phyloP scores from a whole-genome alignment of 2,113 vertebrate genomes.

The Scytalopus superciliaris region DNA sequence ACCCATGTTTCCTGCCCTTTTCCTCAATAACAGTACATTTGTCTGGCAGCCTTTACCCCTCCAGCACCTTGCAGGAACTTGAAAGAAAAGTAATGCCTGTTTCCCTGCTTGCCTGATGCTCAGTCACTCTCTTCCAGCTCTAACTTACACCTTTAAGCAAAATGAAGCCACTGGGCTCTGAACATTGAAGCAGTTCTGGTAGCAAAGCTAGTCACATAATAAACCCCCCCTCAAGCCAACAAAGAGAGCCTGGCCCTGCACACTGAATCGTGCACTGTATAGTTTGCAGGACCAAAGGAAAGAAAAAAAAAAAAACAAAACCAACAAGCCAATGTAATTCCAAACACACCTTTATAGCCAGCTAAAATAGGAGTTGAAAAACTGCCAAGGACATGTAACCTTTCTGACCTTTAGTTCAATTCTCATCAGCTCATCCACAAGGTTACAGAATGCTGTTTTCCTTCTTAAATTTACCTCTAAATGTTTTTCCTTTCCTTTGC shows the following conservation, averaged over 20 bases:
- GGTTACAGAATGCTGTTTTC: not conserved
- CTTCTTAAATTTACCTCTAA: not conserved
- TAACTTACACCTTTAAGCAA: not conserved
- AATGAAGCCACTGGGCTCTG: not conserved
- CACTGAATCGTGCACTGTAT: fast-evolving
- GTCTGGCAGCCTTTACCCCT: not conserved
- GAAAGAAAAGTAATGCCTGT: not conserved
- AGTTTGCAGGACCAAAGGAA: not conserved
- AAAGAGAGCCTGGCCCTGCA: not conserved
- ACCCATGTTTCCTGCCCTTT: not conserved
- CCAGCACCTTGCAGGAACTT: not conserved
- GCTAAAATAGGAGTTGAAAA: not conserved
- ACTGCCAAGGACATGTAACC: not conserved
- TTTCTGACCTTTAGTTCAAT: not conserved
- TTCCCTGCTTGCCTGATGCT: not conserved
- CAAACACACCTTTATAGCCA: not conserved
- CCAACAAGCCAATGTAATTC: not conserved
- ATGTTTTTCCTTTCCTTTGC: not conserved
- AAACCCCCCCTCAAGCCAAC: not conserved
- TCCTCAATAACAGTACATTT: not conserved
- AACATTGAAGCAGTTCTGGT: not conserved
- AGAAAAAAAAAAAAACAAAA: not conserved
- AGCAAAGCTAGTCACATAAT: not conserved
- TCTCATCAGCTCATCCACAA: not conserved
- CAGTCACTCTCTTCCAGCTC: not conserved